A percentile compares a stretch with the other conserved stretches of the same genome.
phyloP scores from a whole-genome alignment of 2,797 vertebrate genomes.

The Myiotriccus ornatus region DNA sequence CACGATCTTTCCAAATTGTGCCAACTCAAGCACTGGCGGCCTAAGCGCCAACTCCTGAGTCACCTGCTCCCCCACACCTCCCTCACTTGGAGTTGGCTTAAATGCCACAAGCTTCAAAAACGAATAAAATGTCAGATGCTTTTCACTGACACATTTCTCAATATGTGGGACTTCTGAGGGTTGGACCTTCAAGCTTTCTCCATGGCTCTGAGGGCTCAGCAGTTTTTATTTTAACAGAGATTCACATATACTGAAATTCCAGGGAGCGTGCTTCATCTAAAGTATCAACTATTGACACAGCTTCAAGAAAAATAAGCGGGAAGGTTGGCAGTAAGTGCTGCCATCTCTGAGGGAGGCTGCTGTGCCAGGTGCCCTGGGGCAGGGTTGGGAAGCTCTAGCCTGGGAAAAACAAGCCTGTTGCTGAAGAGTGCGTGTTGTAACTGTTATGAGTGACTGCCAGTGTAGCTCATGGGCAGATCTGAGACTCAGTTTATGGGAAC shows the following conservation, averaged over 20 bases:
- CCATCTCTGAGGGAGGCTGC: background rate
- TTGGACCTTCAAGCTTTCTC: background rate
- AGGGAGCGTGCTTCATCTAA: background rate
- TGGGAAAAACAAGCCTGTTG: conserved; percentile 40
- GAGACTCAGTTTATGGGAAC: background rate
- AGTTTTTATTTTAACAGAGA: background rate
- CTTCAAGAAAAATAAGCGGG: background rate
- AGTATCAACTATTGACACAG: background rate
- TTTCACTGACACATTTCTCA: background rate
- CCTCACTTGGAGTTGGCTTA: background rate
- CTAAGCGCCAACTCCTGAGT: background rate
- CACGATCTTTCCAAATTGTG: background rate
- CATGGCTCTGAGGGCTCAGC: background rate
- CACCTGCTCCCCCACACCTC: background rate
- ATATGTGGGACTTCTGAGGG: background rate
- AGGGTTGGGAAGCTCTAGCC: background rate
- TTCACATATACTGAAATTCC: background rate
- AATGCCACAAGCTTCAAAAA: background rate
- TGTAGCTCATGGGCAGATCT: background rate
- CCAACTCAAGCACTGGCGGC: background rate
- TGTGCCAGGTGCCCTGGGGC: conserved; percentile 9
- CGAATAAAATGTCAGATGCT: background rate
- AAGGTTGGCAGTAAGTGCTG: background rate
- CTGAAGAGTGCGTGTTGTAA: background rate
- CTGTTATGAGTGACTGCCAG: background rate